A percentile compares a stretch with the other conserved stretches of the same genome.
Conservation (phyloP, 2,113 vertebrate species). For the Etia nguti region DNA sequence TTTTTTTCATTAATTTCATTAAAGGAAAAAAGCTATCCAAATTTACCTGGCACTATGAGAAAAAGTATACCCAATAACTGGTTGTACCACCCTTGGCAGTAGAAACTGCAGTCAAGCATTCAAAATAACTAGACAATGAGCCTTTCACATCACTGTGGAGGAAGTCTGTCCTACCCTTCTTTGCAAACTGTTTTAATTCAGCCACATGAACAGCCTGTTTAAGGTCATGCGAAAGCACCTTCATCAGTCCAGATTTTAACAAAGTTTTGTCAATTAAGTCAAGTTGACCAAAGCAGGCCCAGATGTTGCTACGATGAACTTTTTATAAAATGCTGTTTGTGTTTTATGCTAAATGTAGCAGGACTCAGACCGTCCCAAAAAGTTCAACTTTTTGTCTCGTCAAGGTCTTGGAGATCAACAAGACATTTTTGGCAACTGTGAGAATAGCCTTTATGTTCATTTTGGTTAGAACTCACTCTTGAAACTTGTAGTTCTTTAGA, state of each 20-base stretch:
- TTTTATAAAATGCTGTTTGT: not conserved
- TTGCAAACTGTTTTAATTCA: not conserved
- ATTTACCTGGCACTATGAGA: not conserved
- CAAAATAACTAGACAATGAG: not conserved
- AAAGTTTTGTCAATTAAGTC: not conserved
- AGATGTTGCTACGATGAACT: not conserved
- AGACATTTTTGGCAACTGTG: not conserved
- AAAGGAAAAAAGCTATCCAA: not conserved
- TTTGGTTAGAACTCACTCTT: not conserved
- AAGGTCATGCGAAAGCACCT: not conserved
- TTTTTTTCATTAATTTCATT: rapidly evolving
- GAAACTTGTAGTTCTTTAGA: not conserved
- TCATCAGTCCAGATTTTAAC: not conserved
- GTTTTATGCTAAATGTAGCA: not conserved
- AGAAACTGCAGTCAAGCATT: not conserved
- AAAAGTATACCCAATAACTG: not conserved
- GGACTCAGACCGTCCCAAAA: not conserved
- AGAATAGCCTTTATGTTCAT: not conserved
- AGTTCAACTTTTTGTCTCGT: not conserved
- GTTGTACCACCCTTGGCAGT: not conserved
- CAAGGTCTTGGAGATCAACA: not conserved
- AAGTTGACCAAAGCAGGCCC: not conserved
- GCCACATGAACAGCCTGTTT: not conserved
- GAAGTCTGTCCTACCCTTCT: not conserved
- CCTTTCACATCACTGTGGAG: not conserved